Conservation (phyloP, 53 echinoderm and acorn worm species). For the Arbacia lixula region DNA sequence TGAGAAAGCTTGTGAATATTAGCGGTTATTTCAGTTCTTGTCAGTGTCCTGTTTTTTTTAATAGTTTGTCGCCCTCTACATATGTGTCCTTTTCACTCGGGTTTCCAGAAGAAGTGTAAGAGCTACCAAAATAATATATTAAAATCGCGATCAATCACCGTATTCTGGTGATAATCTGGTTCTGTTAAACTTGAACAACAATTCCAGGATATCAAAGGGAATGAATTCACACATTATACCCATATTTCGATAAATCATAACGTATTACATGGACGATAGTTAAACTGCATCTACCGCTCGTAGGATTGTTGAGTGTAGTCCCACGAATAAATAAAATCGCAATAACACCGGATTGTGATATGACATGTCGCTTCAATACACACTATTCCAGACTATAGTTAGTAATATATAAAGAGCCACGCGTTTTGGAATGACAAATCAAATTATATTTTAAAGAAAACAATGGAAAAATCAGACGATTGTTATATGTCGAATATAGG, state of each 20-base stretch:
- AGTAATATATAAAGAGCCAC: too few relatives aligned
- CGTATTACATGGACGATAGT: neutral
- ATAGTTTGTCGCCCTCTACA: conserved; percentile 8
- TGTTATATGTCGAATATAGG: too few relatives aligned
- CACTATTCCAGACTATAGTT: too few relatives aligned
- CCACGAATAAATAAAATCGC: too few relatives aligned
- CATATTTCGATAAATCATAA: neutral
- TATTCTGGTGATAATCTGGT: neutral
- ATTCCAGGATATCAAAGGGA: neutral
- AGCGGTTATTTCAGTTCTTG: conserved; percentile 2
- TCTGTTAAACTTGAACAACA: too few relatives aligned
- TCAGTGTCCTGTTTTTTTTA: neutral
- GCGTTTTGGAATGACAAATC: too few relatives aligned
- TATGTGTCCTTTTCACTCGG: neutral
- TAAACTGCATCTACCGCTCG: neutral
- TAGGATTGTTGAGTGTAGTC: neutral
- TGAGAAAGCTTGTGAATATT: too few relatives aligned
- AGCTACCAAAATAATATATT: neutral
- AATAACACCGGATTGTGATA: too few relatives aligned
- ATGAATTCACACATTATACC: neutral
- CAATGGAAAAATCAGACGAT: too few relatives aligned
- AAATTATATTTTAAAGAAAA: too few relatives aligned
- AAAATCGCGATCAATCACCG: conserved; percentile 6
- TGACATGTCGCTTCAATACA: too few relatives aligned
- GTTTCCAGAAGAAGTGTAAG: neutral